These are phyloP conservation scores for Carettochelys insculpta DNA, from an alignment of 2,113 vertebrate species.

Conservation along the genomic window DNA sequence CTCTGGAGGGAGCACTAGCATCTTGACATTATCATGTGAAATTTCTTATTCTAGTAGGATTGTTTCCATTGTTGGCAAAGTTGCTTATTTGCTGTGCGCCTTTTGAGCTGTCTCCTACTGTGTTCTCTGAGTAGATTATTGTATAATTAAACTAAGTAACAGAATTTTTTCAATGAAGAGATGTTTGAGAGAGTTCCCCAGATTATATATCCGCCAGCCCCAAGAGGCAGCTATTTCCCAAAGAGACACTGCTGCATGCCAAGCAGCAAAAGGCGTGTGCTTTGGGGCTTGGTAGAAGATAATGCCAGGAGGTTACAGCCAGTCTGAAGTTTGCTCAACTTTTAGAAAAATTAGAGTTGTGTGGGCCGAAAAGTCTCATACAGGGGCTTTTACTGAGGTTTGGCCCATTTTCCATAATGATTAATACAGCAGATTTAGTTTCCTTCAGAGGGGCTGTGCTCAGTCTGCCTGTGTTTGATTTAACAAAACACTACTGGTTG, in stretches of 20 bases:
- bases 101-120: neutral
- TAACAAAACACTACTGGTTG: slow-evolving; percentile 66
- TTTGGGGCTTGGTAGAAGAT: slow-evolving; percentile 35
- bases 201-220: neutral
- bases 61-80: slow-evolving; percentile 28
- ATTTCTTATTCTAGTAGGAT: neutral
- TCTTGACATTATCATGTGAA: neutral
- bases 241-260: slow-evolving; percentile 24
- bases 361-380: slow-evolving; percentile 49
- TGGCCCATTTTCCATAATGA: slow-evolving; percentile 37
- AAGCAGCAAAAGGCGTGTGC: slow-evolving; percentile 31
- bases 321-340: neutral
- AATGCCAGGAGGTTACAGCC: neutral
- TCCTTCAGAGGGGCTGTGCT: slow-evolving; percentile 49
- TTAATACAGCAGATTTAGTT: slow-evolving; percentile 51
- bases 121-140: slow-evolving; percentile 16
- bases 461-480: slow-evolving; percentile 52
- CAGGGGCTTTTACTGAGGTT: slow-evolving; percentile 32
- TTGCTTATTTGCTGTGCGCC: neutral
- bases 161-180: neutral
- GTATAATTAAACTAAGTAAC: slow-evolving; percentile 10
- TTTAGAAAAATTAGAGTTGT: slow-evolving; percentile 50
- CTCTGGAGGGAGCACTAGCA: slow-evolving; percentile 24
- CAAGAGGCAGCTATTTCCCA: slow-evolving; percentile 6
- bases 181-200: slow-evolving; percentile 2